phyloP scores from a whole-genome alignment of 2,113 vertebrate species.

The Alethe diademata region DNA sequence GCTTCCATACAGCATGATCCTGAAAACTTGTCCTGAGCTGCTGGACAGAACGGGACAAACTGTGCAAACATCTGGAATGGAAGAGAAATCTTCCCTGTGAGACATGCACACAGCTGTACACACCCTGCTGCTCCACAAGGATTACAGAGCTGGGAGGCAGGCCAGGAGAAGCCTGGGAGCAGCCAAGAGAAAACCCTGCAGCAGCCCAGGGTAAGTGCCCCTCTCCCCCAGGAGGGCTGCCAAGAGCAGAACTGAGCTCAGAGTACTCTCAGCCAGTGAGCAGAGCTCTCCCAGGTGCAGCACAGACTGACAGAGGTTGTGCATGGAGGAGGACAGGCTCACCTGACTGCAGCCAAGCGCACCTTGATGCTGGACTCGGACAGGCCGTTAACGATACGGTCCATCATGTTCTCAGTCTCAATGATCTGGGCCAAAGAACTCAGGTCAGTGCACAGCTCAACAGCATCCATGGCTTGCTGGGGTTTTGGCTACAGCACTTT shows the following conservation, averaged over 20 bases:
- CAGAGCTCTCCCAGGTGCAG: not conserved
- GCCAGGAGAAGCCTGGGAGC: not conserved
- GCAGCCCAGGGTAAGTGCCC: not conserved
- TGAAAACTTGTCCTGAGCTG: constrained; percentile 98
- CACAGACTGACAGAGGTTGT: not conserved
- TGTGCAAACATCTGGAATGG: constrained; percentile 92
- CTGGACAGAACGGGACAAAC: constrained; percentile 97
- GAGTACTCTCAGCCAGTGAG: not conserved
- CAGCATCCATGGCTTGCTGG: not conserved
- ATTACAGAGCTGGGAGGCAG: not conserved
- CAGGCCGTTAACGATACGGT: constrained; percentile 96
- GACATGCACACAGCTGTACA: not conserved
- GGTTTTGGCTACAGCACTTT: not conserved
- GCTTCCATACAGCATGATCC: constrained; percentile 98
- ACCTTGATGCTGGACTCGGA: constrained; percentile 98
- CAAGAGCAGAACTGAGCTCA: not conserved
- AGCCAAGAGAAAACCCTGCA: not conserved
- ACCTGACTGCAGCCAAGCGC: constrained; percentile 97
- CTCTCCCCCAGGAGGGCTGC: not conserved
- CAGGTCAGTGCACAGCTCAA: constrained; percentile 31
- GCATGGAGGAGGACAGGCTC: constrained; percentile 62
- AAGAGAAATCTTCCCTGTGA: not conserved
- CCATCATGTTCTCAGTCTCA: constrained; percentile 99
- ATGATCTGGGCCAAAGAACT: constrained; percentile 85
- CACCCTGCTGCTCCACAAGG: not conserved